These are phyloP conservation scores for Fissipunctia ypsillon DNA, from an alignment of 2,888 invertebrate genomes.

Conservation along the genomic window DNA sequence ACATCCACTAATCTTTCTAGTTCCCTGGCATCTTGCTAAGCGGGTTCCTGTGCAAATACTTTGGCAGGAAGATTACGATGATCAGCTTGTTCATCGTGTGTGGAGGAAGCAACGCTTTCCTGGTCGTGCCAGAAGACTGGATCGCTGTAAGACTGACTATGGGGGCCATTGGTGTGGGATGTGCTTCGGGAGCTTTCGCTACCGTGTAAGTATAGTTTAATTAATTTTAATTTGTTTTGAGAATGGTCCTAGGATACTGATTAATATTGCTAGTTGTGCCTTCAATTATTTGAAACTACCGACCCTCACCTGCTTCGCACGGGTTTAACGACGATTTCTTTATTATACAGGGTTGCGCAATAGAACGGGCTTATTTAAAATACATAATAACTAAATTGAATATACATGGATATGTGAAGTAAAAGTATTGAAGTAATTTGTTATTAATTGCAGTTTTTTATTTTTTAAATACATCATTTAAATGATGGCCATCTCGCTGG, in stretches of 20 bases:
- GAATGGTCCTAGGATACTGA: background rate
- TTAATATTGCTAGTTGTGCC: background rate
- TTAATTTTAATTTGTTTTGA: background rate
- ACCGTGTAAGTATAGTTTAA: conserved; percentile 66
- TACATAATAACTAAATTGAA: no score
- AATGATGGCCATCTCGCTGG: no score
- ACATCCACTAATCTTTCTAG: conserved; percentile 84
- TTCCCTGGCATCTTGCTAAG: conserved; percentile 84
- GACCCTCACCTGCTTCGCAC: no score
- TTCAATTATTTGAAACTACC: no score
- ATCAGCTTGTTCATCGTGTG: conserved; percentile 90
- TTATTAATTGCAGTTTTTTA: no score
- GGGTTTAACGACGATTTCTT: no score
- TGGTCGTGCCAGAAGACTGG: conserved; percentile 70
- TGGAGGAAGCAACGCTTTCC: conserved; percentile 81
- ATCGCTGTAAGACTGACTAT: conserved; percentile 68
- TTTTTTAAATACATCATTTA: no score
- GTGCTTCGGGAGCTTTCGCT: conserved; percentile 71
- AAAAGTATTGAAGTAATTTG: no score
- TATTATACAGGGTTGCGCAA: no score
- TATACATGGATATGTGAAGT: no score
- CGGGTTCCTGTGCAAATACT: conserved; percentile 89
- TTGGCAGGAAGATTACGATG: conserved; percentile 91
- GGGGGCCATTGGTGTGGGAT: conserved; percentile 70
- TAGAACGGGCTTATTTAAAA: no score